phyloP scores from a whole-genome alignment of 1,140 invertebrate species.

The Drosophila fuyamai region DNA sequence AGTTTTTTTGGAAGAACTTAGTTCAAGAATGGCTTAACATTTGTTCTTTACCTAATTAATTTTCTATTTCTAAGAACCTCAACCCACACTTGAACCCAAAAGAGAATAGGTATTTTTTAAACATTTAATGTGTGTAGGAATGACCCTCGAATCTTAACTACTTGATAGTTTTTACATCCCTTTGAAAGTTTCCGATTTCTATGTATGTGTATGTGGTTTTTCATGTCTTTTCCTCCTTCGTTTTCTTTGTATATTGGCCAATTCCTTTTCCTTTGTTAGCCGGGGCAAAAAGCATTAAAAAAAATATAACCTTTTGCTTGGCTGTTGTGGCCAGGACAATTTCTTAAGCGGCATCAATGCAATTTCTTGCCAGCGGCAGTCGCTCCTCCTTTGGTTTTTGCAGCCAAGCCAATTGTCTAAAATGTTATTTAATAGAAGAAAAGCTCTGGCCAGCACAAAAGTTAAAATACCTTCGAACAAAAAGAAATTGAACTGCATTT shows the following conservation, averaged over 20 bases:
- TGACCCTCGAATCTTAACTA: slow-evolving; percentile 9
- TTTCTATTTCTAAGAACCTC: background rate
- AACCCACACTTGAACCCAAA: background rate
- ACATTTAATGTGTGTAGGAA: slow-evolving; percentile 21
- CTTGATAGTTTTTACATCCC: slow-evolving; percentile 42
- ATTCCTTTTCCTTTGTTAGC: slow-evolving; percentile 50
- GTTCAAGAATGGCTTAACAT: background rate
- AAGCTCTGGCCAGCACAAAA: slow-evolving; percentile 52
- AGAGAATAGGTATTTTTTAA: background rate
- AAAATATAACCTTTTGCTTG: slow-evolving; percentile 27
- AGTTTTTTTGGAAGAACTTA: too few species aligned
- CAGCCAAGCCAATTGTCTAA: slow-evolving; percentile 67
- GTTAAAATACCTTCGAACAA: slow-evolving; percentile 26
- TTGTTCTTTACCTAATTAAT: slow-evolving; percentile 12
- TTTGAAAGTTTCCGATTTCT: slow-evolving; percentile 27
- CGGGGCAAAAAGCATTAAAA: slow-evolving; percentile 8
- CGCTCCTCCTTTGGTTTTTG: slow-evolving; percentile 5
- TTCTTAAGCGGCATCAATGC: slow-evolving; percentile 56
- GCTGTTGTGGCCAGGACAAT: slow-evolving; percentile 53
- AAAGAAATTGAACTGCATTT: slow-evolving; percentile 75
- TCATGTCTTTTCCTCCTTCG: background rate
- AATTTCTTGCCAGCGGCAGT: slow-evolving; percentile 28
- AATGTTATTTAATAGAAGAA: slow-evolving; percentile 80
- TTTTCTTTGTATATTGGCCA: slow-evolving; percentile 41
- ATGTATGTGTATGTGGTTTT: slow-evolving; percentile 14